A percentile compares a stretch with the other conserved stretches of the same genome.
These are phyloP conservation scores for Invenusta paracnida DNA, from an alignment of 2,888 invertebrate species.

Conservation along the genomic window DNA sequence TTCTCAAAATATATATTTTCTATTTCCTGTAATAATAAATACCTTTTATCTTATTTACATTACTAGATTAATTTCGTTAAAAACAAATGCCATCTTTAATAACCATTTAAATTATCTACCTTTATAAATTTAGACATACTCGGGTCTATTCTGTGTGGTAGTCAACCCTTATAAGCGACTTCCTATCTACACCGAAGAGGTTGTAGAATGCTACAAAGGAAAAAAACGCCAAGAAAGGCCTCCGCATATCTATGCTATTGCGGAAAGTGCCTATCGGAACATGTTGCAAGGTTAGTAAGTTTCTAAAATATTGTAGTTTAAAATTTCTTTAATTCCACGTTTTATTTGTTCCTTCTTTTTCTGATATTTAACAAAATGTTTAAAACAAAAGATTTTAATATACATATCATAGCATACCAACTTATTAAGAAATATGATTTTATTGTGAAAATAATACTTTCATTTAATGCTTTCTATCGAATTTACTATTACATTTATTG, in stretches of 20 bases:
- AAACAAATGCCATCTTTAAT: too few species aligned
- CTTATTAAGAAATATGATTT: too few species aligned
- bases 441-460: not conserved
- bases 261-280: constrained; percentile 94
- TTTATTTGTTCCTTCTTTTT: too few species aligned
- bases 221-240: constrained; percentile 98
- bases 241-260: constrained; percentile 98
- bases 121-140: constrained; percentile 95
- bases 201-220: constrained; percentile 98
- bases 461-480: not conserved
- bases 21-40: not conserved
- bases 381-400: too few species aligned
- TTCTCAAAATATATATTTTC: not conserved
- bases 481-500: too few species aligned
- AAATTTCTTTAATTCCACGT: too few species aligned
- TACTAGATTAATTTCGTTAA: too few species aligned
- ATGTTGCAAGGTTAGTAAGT: constrained; percentile 95
- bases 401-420: too few species aligned
- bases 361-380: too few species aligned
- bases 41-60: not conserved
- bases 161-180: constrained; percentile 98
- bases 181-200: constrained; percentile 97
- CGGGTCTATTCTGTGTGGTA: constrained; percentile 98
- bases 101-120: not conserved
- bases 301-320: too few species aligned